Percentiles rank a stretch among this genome's conserved stretches.
phyloP scores from a whole-genome alignment of 92 coral and sea anemone species.

The Zoanthus solanderi region DNA sequence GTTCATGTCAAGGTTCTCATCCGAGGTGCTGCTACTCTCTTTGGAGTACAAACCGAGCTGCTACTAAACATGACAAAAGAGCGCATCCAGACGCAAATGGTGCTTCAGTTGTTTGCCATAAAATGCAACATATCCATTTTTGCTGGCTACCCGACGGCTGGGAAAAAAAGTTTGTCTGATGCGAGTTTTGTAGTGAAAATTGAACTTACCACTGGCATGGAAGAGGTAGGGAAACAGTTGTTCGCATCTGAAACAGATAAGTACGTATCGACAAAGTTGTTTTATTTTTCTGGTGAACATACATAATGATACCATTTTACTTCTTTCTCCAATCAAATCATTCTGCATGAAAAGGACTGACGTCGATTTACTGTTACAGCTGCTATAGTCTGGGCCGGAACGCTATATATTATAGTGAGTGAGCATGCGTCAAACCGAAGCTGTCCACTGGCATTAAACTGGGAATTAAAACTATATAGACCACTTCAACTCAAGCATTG shows the following conservation, averaged over 20 bases:
- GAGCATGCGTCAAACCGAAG: too few species aligned
- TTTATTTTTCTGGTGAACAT: too few species aligned
- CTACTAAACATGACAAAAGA: conserved; percentile 28
- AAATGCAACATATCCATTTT: conserved; percentile 34
- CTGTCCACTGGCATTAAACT: too few species aligned
- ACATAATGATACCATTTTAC: too few species aligned
- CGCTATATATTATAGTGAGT: too few species aligned
- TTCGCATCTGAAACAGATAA: background rate
- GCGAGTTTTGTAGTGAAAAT: conserved; percentile 36
- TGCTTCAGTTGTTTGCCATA: conserved; percentile 33
- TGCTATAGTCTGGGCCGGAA: too few species aligned
- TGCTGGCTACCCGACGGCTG: conserved; percentile 33
- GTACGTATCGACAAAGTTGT: too few species aligned
- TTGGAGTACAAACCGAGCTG: conserved; percentile 36
- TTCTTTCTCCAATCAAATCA: background rate
- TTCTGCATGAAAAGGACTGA: too few species aligned
- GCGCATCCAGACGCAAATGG: conserved; percentile 20
- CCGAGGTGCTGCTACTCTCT: conserved; percentile 19
- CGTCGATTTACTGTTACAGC: too few species aligned
- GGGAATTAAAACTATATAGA: too few species aligned
- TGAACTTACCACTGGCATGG: conserved; percentile 29
- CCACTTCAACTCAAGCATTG: too few species aligned
- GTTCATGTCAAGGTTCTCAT: background rate
- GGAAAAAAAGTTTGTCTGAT: conserved; percentile 7
- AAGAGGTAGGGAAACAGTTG: background rate